These are phyloP conservation scores for Aphodius granarius DNA, from an alignment of 2,888 invertebrate species.

Conservation along the genomic window DNA sequence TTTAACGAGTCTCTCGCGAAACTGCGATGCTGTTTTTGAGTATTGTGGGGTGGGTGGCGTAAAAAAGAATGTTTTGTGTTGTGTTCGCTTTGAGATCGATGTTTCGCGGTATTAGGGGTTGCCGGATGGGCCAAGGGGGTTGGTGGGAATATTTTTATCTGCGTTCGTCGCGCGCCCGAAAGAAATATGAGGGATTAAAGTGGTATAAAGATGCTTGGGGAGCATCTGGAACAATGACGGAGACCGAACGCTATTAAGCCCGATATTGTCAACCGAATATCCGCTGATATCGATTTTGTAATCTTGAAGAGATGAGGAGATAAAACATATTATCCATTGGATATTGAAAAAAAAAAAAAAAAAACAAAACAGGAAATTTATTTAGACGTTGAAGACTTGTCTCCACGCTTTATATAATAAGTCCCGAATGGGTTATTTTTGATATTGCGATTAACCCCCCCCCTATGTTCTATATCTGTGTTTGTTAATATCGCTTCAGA, in stretches of 20 bases:
- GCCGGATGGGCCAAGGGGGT: background rate
- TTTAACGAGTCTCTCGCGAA: background rate
- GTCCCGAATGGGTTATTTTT: background rate
- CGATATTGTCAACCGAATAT: background rate
- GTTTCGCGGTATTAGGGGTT: background rate
- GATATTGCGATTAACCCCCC: background rate
- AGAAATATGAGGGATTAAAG: background rate
- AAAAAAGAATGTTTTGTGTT: background rate
- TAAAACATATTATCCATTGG: too few species aligned
- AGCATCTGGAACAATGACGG: background rate
- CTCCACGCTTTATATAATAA: too few species aligned
- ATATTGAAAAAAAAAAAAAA: too few species aligned
- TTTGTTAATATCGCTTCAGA: background rate
- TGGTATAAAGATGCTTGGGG: background rate
- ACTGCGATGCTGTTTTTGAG: background rate
- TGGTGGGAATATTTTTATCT: background rate
- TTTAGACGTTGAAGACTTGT: too few species aligned
- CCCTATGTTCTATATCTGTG: background rate
- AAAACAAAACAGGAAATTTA: too few species aligned
- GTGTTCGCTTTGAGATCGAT: background rate
- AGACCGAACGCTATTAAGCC: background rate
- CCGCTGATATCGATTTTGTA: background rate
- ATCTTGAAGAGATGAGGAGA: too few species aligned
- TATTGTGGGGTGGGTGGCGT: too few species aligned
- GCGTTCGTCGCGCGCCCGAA: background rate